Percentiles rank a stretch among this genome's conserved stretches.
Evolutionary conservation across 2,113 vertebrate species (phyloP).

Genomic region (Psittacara wagleri): DNA sequence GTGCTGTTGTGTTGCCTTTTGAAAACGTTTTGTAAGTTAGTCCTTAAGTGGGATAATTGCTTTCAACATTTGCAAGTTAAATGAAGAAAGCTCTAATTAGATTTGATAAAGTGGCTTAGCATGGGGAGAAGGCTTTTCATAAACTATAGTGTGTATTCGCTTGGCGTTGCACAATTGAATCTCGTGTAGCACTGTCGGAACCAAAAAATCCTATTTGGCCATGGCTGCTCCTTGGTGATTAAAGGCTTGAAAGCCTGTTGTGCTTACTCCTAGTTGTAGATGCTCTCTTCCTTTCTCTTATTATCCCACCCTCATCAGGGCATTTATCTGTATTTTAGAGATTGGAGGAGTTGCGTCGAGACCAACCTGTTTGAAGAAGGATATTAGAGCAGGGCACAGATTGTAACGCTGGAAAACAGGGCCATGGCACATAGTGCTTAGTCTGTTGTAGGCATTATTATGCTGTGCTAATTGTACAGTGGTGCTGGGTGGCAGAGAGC

Average conservation of each 20-base stretch:
- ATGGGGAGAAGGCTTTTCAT: conserved; percentile 64
- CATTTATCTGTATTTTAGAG: neutral
- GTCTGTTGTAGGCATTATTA: neutral
- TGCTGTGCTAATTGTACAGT: conserved; percentile 6
- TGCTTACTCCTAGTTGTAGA: neutral
- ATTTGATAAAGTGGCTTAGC: conserved; percentile 70
- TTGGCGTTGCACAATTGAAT: conserved; percentile 41
- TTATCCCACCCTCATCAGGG: neutral
- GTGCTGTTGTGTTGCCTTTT: conserved; percentile 52
- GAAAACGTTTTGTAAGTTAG: conserved; percentile 69
- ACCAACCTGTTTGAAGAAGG: neutral
- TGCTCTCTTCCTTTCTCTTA: neutral
- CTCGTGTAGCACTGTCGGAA: conserved; percentile 24
- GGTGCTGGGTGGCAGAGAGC: conserved; percentile 47
- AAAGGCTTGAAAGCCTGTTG: conserved; percentile 16
- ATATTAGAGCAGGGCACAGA: neutral
- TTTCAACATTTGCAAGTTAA: conserved; percentile 71
- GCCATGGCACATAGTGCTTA: neutral
- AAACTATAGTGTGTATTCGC: conserved; percentile 54
- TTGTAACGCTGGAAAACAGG: neutral
- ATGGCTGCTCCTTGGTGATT: neutral
- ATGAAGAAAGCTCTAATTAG: conserved; percentile 70
- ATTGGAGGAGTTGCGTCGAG: neutral
- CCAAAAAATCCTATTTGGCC: conserved; percentile 49
- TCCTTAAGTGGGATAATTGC: conserved; percentile 66